phyloP scores from a whole-genome alignment of 2,113 vertebrate species.

The Ondatra zibethicus region DNA sequence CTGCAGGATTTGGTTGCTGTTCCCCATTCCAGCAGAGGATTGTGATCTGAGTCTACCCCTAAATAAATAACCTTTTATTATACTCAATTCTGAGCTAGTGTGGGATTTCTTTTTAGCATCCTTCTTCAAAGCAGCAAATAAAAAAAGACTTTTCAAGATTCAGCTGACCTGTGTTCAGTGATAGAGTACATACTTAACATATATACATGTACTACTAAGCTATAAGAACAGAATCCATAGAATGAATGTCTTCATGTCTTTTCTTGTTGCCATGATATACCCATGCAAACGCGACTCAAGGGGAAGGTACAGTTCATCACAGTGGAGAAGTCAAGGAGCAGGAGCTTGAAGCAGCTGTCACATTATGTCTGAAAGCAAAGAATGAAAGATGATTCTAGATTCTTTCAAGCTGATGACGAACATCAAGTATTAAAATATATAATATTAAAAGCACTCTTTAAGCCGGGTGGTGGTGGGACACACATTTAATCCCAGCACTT shows the following conservation, averaged over 20 bases:
- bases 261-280: neutral
- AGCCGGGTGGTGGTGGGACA: too few species aligned
- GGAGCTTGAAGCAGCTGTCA: neutral
- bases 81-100: too few species aligned
- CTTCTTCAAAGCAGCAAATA: neutral
- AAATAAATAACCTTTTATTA: too few species aligned
- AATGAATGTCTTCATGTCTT: neutral
- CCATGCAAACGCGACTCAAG: neutral
- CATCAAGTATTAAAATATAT: neutral
- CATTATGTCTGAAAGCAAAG: neutral
- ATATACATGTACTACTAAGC: neutral
- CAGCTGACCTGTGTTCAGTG: neutral
- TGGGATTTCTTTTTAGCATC: too few species aligned
- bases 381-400: neutral
- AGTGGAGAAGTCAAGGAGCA: neutral
- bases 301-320: neutral
- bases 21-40: too few species aligned
- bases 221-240: neutral
- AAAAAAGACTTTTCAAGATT: neutral
- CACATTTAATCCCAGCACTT: too few species aligned
- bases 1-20: too few species aligned
- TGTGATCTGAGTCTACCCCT: too few species aligned
- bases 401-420: neutral
- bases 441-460: neutral
- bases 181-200: neutral